phyloP scores from a whole-genome alignment of 2,888 invertebrate species.

The Sphaerophoria taeniata region DNA sequence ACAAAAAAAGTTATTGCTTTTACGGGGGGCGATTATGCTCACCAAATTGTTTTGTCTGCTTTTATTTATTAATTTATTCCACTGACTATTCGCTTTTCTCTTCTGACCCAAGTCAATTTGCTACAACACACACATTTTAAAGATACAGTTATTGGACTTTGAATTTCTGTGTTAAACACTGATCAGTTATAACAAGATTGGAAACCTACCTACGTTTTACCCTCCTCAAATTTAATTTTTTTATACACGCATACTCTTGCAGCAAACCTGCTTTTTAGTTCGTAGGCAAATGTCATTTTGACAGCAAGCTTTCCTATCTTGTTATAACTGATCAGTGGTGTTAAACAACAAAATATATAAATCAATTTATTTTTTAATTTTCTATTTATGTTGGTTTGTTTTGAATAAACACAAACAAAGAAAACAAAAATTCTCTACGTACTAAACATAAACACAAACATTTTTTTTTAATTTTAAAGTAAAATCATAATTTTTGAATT shows the following conservation, averaged over 20 bases:
- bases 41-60: constrained; percentile 9
- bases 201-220: no score
- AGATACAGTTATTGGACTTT: constrained; percentile 4
- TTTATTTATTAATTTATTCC: background rate
- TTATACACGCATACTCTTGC: no score
- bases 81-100: background rate
- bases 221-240: no score
- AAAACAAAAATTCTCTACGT: constrained; percentile 13
- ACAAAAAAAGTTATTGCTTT: constrained; percentile 12
- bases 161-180: constrained; percentile 27
- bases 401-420: constrained; percentile 37
- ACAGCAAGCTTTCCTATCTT: no score
- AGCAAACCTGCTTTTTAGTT: no score
- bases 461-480: constrained; percentile 39
- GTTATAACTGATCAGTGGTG: no score
- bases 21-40: background rate
- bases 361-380: constrained; percentile 3
- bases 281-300: no score
- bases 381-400: no score
- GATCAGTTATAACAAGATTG: no score
- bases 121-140: constrained; percentile 3
- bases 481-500: background rate
- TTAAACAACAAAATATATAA: constrained; percentile 13
- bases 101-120: constrained; percentile 12
- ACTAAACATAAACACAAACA: constrained; percentile 42